Conservation (phyloP, 2,888 invertebrate species). For the Brassicogethes aeneus region DNA sequence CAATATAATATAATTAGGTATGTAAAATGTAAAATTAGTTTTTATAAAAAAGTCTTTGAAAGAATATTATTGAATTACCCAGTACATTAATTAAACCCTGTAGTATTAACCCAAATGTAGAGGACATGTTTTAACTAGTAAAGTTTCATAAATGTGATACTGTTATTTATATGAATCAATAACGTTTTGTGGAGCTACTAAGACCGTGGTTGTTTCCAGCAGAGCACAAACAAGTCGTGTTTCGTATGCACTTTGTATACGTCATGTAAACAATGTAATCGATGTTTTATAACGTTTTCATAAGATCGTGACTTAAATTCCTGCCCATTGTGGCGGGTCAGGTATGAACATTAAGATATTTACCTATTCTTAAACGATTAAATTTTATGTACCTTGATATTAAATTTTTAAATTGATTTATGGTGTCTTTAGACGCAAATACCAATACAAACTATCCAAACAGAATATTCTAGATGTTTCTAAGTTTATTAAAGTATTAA, state of each 20-base stretch:
- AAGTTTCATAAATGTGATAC: too few species aligned
- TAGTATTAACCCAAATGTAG: too few species aligned
- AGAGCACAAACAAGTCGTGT: constrained; percentile 2
- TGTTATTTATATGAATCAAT: background rate
- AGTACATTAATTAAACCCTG: too few species aligned
- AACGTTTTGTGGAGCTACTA: background rate
- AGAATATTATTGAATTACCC: too few species aligned
- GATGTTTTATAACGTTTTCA: constrained; percentile 33
- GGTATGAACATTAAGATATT: constrained; percentile 14
- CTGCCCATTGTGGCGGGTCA: constrained; percentile 27
- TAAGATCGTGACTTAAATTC: constrained; percentile 32
- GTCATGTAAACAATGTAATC: constrained; percentile 34
- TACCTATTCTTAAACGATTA: constrained; percentile 2
- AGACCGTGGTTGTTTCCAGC: background rate
- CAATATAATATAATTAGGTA: too few species aligned
- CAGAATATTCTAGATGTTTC: too few species aligned
- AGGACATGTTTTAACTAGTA: too few species aligned
- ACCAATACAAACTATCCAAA: too few species aligned
- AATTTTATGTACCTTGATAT: background rate
- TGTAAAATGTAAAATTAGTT: too few species aligned
- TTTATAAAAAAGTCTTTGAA: too few species aligned
- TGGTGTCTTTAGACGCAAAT: background rate
- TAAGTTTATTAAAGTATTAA: too few species aligned
- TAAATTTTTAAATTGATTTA: constrained; percentile 1
- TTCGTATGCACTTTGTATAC: constrained; percentile 28